Evolutionary conservation across 2,888 invertebrate genomes (phyloP).

Genomic region (Brachycybe producta): DNA sequence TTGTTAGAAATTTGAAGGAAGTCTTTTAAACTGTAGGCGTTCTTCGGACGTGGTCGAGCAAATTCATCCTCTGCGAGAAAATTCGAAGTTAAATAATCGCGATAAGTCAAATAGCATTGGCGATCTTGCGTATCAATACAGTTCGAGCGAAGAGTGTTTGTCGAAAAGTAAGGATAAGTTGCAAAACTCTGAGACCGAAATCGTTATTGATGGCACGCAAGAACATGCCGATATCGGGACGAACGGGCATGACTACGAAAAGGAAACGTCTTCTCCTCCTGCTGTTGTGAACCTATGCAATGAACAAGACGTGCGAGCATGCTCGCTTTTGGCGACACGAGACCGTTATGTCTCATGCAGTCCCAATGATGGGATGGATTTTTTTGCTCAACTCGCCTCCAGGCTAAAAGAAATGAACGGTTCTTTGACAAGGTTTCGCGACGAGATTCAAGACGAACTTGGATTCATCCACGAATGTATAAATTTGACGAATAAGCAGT

Average conservation of each 20-base stretch:
- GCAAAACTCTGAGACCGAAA: not conserved
- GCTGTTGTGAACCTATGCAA: too few relatives aligned
- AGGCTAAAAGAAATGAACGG: slow-evolving; percentile 7
- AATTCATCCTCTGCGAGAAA: too few relatives aligned
- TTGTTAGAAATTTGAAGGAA: not conserved
- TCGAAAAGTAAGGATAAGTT: not conserved
- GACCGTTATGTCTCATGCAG: too few relatives aligned
- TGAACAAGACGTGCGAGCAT: too few relatives aligned
- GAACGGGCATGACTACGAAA: too few relatives aligned
- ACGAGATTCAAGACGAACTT: slow-evolving; percentile 1
- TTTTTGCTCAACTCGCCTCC: too few relatives aligned
- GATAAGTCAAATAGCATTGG: slow-evolving; percentile 6
- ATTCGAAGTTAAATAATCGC: not conserved
- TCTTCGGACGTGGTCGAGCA: too few relatives aligned
- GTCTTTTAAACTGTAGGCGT: too few relatives aligned
- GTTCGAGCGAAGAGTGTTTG: slow-evolving; percentile 8
- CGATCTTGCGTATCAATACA: slow-evolving; percentile 11
- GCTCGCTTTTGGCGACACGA: too few relatives aligned
- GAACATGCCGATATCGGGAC: too few relatives aligned
- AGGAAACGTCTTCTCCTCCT: too few relatives aligned
- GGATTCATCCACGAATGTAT: not conserved
- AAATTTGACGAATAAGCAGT: not conserved
- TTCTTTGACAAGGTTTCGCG: not conserved
- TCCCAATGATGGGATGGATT: too few relatives aligned
- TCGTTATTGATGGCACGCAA: not conserved